phyloP scores from a whole-genome alignment of 2,888 invertebrate species.

The Aspidiotus destructor region DNA sequence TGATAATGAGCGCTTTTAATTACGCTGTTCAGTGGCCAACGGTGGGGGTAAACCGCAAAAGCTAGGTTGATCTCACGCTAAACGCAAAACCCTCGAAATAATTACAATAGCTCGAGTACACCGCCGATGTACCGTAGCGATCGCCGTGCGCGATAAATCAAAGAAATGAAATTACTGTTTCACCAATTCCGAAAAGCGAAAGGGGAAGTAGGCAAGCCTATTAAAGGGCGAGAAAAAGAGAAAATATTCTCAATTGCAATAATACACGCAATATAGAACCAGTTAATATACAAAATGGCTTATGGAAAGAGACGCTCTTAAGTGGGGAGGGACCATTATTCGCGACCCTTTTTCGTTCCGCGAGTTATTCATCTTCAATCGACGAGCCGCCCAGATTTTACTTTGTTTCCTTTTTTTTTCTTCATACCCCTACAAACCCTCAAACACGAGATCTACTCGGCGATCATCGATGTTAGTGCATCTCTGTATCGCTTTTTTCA shows the following conservation, averaged over 20 bases:
- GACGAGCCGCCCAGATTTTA: conserved; percentile 26
- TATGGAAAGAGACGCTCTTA: conserved; percentile 14
- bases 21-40: no score
- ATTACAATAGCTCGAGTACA: neutral
- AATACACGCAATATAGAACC: conserved; percentile 26
- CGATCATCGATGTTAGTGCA: conserved; percentile 5
- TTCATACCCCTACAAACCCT: conserved; percentile 23
- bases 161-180: conserved; percentile 14
- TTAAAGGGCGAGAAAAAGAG: conserved; percentile 11
- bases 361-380: conserved; percentile 19
- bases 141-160: conserved; percentile 16
- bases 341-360: conserved; percentile 26
- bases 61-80: conserved; percentile 3
- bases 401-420: conserved; percentile 12
- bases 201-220: conserved; percentile 13
- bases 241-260: conserved; percentile 13
- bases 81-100: neutral
- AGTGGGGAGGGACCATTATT: conserved; percentile 18
- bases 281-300: conserved; percentile 15
- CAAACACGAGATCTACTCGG: conserved; percentile 4
- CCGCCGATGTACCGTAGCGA: neutral
- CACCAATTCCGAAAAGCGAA: conserved; percentile 6
- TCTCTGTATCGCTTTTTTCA: conserved; percentile 16
- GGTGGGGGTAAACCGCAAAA: neutral
- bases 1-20: no score